Conservation (phyloP, 2,113 vertebrate genomes). For the Syrmaticus mikado region DNA sequence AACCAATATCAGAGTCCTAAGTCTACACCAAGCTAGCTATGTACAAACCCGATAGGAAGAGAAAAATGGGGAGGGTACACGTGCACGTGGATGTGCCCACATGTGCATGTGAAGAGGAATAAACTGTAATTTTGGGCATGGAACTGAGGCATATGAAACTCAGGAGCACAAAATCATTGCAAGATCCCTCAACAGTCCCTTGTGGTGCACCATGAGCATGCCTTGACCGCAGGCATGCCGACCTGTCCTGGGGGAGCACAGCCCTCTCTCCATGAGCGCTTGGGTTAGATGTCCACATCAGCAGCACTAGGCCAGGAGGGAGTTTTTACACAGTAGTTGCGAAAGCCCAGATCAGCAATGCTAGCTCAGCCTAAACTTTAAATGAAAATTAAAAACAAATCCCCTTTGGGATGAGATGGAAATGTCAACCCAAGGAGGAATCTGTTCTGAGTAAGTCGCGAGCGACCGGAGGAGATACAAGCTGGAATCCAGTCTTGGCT, state of each 20-base stretch:
- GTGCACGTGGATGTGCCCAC: not conserved
- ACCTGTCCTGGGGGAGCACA: not conserved
- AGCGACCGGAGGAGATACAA: conserved; percentile 1
- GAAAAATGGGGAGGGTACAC: not conserved
- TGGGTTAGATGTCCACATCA: not conserved
- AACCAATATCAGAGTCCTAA: not conserved
- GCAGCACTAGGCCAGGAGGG: not conserved
- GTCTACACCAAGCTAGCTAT: not conserved
- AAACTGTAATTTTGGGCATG: not conserved
- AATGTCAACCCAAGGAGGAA: conserved; percentile 64
- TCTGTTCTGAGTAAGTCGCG: conserved; percentile 36
- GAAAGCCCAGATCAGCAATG: conserved; percentile 9
- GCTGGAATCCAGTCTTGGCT: conserved; percentile 52
- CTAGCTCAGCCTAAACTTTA: conserved; percentile 26
- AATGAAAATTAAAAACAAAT: conserved; percentile 44
- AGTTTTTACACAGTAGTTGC: not conserved
- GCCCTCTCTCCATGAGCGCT: not conserved
- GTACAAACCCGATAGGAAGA: not conserved
- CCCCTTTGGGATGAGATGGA: conserved; percentile 46
- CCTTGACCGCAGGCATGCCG: not conserved
- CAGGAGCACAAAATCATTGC: not conserved
- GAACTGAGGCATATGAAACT: not conserved
- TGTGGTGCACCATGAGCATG: rapidly evolving
- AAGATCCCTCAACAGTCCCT: not conserved
- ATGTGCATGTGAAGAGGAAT: not conserved